phyloP scores from a whole-genome alignment of 2,888 invertebrate genomes.

The Agrypnus murinus region DNA sequence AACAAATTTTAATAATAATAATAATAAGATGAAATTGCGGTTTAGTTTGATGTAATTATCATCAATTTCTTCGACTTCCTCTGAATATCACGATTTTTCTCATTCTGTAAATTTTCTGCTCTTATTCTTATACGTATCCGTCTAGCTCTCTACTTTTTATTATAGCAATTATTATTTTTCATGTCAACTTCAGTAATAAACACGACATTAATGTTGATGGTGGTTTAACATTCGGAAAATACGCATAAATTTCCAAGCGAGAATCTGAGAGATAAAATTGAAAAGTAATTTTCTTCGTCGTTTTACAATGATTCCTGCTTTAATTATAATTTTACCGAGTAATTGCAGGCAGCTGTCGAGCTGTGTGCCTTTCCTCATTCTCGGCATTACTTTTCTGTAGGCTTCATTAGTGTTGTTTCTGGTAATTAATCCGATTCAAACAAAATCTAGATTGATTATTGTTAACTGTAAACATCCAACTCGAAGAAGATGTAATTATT shows the following conservation, averaged over 20 bases:
- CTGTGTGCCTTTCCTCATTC: neutral
- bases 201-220: neutral
- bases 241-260: slow-evolving; percentile 14
- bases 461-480: slow-evolving; percentile 11
- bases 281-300: slow-evolving; percentile 26
- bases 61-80: slow-evolving; percentile 22
- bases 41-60: slow-evolving; percentile 17
- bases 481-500: slow-evolving; percentile 21
- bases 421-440: slow-evolving; percentile 31
- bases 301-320: slow-evolving; percentile 28
- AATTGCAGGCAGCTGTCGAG: slow-evolving; percentile 37
- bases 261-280: slow-evolving; percentile 27
- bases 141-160: neutral
- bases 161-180: neutral
- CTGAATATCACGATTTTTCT: neutral
- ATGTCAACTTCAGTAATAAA: slow-evolving; percentile 4
- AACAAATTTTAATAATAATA: slow-evolving; percentile 18
- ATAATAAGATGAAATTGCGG: slow-evolving; percentile 11
- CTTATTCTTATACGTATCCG: too few species aligned
- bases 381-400: slow-evolving; percentile 26
- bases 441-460: slow-evolving; percentile 34
- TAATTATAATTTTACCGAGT: slow-evolving; percentile 31
- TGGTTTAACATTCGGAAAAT: neutral
- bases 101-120: too few species aligned
- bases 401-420: slow-evolving; percentile 30